A percentile compares a stretch with the other conserved stretches of the same genome.
Evolutionary conservation across 2,888 invertebrate species (phyloP).

Genomic region (Drosophila rellima): DNA sequence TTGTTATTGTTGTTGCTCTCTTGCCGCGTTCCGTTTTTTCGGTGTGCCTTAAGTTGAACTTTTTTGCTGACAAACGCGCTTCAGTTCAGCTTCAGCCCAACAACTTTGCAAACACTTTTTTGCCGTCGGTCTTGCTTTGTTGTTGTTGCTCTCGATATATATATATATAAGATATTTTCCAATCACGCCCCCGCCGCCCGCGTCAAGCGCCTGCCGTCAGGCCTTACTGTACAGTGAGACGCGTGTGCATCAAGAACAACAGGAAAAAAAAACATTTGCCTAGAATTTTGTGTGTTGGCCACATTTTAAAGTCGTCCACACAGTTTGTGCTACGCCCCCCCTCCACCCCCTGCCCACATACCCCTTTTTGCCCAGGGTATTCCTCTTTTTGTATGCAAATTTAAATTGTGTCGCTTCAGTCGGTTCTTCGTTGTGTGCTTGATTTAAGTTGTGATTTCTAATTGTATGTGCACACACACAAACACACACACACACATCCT

Average conservation of each 20-base stretch:
- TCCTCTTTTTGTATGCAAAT: slow-evolving; percentile 59
- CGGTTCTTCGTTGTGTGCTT: slow-evolving; percentile 48
- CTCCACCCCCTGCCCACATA: not conserved
- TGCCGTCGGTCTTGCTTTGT: slow-evolving; percentile 44
- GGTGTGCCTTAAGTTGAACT: slow-evolving; percentile 31
- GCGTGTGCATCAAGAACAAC: slow-evolving; percentile 52
- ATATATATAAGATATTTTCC: too few relatives aligned
- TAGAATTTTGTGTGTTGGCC: slow-evolving; percentile 28
- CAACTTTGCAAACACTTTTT: slow-evolving; percentile 34
- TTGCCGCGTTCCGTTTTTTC: slow-evolving; percentile 17
- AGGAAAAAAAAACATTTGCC: slow-evolving; percentile 41
- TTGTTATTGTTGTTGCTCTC: slow-evolving; percentile 21
- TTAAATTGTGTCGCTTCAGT: slow-evolving; percentile 61
- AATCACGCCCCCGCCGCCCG: slow-evolving; percentile 17
- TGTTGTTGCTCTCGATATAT: slow-evolving; percentile 23
- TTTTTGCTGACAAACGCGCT: slow-evolving; percentile 44
- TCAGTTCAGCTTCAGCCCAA: slow-evolving; percentile 24
- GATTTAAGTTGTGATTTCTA: slow-evolving; percentile 73
- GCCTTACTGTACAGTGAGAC: slow-evolving; percentile 14
- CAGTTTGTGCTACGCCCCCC: slow-evolving; percentile 1
- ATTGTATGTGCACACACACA: slow-evolving; percentile 50
- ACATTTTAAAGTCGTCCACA: slow-evolving; percentile 48
- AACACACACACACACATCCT: slow-evolving; percentile 6
- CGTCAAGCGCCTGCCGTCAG: not conserved
- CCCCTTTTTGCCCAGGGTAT: not conserved